phyloP scores from a whole-genome alignment of 2,797 vertebrate species.

The Vultur gryphus region DNA sequence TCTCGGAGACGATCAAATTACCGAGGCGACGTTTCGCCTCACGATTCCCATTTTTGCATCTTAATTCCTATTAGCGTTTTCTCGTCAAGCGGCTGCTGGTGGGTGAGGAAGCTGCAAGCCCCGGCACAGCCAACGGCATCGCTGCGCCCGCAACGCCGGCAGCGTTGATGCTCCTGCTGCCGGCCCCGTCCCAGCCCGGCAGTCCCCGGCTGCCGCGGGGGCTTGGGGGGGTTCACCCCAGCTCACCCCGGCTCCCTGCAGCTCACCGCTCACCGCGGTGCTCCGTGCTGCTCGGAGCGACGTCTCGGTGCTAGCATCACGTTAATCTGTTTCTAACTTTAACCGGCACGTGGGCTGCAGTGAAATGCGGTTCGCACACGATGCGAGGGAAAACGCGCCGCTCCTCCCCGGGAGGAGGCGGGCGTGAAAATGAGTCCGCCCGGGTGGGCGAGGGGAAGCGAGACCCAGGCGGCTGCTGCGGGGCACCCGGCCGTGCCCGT shows the following conservation, averaged over 20 bases:
- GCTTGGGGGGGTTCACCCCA: background rate
- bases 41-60: background rate
- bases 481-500: background rate
- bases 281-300: fast-evolving
- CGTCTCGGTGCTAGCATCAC: background rate
- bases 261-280: background rate
- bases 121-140: background rate
- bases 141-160: fast-evolving
- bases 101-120: background rate
- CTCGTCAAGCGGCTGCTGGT: fast-evolving
- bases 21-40: background rate
- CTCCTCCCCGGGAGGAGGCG: background rate
- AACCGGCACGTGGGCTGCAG: slow-evolving; percentile 3
- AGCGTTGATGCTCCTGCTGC: background rate
- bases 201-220: background rate
- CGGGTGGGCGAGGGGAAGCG: background rate
- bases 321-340: background rate
- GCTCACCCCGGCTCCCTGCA: background rate
- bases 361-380: background rate
- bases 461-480: background rate
- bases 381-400: background rate
- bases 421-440: background rate
- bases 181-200: background rate
- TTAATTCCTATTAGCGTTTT: background rate
- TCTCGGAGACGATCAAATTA: background rate